phyloP scores from a whole-genome alignment of 2,797 vertebrate genomes.

The Aeoliscus strigatus region DNA sequence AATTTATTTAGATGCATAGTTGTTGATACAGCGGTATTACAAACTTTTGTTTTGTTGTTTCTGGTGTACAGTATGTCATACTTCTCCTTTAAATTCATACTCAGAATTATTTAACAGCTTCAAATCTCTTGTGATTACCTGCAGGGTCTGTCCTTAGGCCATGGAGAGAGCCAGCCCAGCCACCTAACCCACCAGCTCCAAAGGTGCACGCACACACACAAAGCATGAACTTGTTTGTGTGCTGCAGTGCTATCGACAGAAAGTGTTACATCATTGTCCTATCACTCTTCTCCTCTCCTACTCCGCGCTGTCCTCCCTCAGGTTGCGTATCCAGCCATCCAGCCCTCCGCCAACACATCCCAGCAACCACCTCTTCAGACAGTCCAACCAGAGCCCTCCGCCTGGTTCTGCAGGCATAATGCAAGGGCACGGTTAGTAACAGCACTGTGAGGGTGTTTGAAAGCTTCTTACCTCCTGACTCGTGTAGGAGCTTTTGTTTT shows the following conservation, averaged over 20 bases:
- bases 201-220: constrained; percentile 73
- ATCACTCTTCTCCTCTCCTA: constrained; percentile 46
- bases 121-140: constrained; percentile 59
- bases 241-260: constrained; percentile 45
- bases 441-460: not conserved
- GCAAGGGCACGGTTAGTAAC: constrained; percentile 84
- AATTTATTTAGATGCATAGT: too few relatives aligned
- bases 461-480: not conserved
- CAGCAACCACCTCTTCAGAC: constrained; percentile 95
- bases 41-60: too few relatives aligned
- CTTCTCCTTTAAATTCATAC: too few relatives aligned
- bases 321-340: constrained; percentile 95
- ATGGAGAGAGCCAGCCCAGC: constrained; percentile 94
- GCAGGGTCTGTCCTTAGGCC: constrained; percentile 84
- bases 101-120: not conserved
- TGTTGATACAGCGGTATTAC: too few relatives aligned
- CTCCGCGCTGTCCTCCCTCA: constrained; percentile 57
- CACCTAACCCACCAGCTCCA: constrained; percentile 99
- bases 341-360: constrained; percentile 97
- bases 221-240: constrained; percentile 36
- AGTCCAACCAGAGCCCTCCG: constrained; percentile 89
- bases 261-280: constrained; percentile 54
- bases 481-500: constrained; percentile 3
- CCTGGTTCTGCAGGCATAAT: constrained; percentile 84
- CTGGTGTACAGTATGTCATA: too few relatives aligned